These are phyloP conservation scores for Coelopa pilipes DNA, from an alignment of 2,888 invertebrate species.

Conservation along the genomic window DNA sequence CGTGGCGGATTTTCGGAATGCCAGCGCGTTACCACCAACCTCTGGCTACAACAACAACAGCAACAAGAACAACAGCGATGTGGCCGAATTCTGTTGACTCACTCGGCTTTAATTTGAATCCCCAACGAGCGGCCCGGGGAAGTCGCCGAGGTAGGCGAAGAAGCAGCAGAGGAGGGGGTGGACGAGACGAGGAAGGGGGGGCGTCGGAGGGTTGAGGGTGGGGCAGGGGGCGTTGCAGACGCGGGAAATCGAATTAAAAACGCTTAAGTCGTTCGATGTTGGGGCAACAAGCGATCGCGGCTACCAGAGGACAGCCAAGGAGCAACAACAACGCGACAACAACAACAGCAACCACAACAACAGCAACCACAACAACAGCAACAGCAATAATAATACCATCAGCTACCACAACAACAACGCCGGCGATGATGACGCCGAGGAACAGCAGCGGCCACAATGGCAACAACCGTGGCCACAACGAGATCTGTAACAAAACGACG, in stretches of 20 bases:
- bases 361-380: neutral
- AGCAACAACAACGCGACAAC: conserved; percentile 14
- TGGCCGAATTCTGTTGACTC: conserved; percentile 41
- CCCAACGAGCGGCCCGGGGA: too few species aligned
- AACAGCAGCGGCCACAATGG: too few species aligned
- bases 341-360: too few species aligned
- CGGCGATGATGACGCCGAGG: too few species aligned
- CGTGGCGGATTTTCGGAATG: conserved; percentile 15
- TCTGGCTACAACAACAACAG: neutral
- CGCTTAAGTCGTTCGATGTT: conserved; percentile 37
- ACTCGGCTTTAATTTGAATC: conserved; percentile 41
- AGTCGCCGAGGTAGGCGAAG: conserved; percentile 4
- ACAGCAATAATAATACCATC: too few species aligned
- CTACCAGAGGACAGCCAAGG: conserved; percentile 22
- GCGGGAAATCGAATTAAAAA: conserved; percentile 39
- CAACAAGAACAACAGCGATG: too few species aligned
- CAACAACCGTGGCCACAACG: too few species aligned
- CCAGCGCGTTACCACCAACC: neutral
- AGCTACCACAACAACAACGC: too few species aligned
- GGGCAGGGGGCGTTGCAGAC: neutral
- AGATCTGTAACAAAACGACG: too few species aligned
- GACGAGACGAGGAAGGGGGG: too few species aligned
- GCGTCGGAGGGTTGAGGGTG: neutral
- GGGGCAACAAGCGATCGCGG: conserved; percentile 28
- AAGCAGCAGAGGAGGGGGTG: conserved; percentile 3